A percentile compares a stretch with the other conserved stretches of the same genome.
These are phyloP conservation scores for Semnopithecus entellus DNA, from an alignment of 2,113 vertebrate genomes.

Conservation along the genomic window DNA sequence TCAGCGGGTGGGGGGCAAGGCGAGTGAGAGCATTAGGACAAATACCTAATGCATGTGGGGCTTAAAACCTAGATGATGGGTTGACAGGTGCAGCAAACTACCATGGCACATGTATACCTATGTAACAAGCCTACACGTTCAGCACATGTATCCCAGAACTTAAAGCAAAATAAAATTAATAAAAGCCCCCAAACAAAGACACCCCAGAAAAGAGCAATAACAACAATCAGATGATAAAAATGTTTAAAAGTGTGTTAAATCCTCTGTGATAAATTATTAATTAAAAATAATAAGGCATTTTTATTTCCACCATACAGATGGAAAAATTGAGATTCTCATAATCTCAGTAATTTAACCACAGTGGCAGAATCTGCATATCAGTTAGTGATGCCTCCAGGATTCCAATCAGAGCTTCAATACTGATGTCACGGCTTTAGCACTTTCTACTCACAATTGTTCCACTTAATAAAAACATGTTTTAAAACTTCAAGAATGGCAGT, in stretches of 20 bases:
- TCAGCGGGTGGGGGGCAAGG: accelerated
- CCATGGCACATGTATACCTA: too few species aligned
- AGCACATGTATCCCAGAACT: too few species aligned
- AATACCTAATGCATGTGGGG: too few species aligned
- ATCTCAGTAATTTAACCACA: background rate
- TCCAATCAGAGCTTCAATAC: background rate
- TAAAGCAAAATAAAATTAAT: too few species aligned
- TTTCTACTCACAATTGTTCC: background rate
- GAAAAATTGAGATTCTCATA: background rate
- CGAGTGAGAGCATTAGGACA: too few species aligned
- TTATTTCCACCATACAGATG: background rate
- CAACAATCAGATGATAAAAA: background rate
- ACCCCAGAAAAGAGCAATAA: background rate
- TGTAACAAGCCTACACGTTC: accelerated
- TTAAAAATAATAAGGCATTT: background rate
- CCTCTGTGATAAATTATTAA: background rate
- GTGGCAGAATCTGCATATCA: background rate
- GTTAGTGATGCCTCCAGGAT: background rate
- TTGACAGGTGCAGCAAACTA: too few species aligned
- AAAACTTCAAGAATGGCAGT: background rate
- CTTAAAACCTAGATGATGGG: too few species aligned
- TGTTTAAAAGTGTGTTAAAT: background rate
- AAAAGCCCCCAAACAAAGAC: too few species aligned
- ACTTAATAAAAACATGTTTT: background rate
- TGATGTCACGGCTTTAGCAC: background rate